phyloP scores from a whole-genome alignment of 2,888 invertebrate species.

The Hemithea aestivaria region DNA sequence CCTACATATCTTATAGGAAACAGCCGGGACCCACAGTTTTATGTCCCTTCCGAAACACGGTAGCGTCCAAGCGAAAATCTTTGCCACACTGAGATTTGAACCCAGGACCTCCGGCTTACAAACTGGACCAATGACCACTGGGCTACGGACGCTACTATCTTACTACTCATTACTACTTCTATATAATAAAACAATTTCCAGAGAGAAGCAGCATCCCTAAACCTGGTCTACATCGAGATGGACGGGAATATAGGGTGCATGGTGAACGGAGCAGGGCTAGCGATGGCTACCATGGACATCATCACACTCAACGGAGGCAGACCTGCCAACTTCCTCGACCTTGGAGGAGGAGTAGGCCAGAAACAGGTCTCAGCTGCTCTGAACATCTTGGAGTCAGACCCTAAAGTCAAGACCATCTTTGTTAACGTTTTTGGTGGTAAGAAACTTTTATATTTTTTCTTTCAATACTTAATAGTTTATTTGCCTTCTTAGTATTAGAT shows the following conservation, averaged over 20 bases:
- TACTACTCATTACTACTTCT: no score
- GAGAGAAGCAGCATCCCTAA: constrained; percentile 92
- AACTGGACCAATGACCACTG: no score
- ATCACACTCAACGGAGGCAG: constrained; percentile 97
- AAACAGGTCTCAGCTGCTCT: constrained; percentile 96
- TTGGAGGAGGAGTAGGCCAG: constrained; percentile 97
- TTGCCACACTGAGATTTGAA: no score
- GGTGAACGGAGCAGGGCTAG: constrained; percentile 99
- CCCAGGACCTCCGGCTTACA: no score
- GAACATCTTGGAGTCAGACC: constrained; percentile 90
- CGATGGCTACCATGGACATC: constrained; percentile 99
- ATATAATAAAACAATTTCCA: constrained; percentile 41
- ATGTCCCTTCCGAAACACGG: no score
- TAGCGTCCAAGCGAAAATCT: no score
- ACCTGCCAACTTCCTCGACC: constrained; percentile 99
- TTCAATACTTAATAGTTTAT: no score
- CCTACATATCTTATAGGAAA: no score
- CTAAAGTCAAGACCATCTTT: constrained; percentile 94
- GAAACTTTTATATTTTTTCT: constrained; percentile 20
- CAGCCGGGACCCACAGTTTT: no score
- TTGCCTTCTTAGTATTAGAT: no score
- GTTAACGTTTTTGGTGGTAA: constrained; percentile 97
- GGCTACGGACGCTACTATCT: no score
- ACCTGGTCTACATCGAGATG: constrained; percentile 98
- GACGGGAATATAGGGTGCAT: constrained; percentile 97